Conservation (phyloP, 2,888 invertebrate genomes). For the Nemapogon koenigi region DNA sequence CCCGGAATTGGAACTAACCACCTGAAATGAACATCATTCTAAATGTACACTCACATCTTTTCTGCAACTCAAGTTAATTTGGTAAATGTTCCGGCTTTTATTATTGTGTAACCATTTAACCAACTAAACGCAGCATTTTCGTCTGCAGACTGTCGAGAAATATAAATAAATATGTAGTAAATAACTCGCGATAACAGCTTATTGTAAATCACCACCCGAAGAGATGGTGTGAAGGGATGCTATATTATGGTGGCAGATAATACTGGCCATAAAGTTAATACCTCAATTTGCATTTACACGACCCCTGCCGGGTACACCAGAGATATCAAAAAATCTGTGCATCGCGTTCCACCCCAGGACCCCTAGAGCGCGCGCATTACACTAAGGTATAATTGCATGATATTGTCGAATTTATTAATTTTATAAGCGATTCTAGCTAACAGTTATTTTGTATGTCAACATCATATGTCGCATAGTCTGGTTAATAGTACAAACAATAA, state of each 20-base stretch:
- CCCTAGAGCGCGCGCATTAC: slow-evolving; percentile 47
- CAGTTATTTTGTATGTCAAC: slow-evolving; percentile 42
- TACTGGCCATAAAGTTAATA: slow-evolving; percentile 41
- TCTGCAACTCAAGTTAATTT: too few relatives aligned
- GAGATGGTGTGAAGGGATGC: slow-evolving; percentile 5
- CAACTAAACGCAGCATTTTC: too few relatives aligned
- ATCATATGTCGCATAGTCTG: slow-evolving; percentile 52
- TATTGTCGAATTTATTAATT: slow-evolving; percentile 45
- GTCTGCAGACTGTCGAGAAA: too few relatives aligned
- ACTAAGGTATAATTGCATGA: slow-evolving; percentile 25
- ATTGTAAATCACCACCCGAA: slow-evolving; percentile 12
- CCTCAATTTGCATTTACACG: slow-evolving; percentile 47
- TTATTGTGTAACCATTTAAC: too few relatives aligned
- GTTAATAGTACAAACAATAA: too few relatives aligned
- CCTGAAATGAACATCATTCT: too few relatives aligned
- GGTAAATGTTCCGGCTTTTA: too few relatives aligned
- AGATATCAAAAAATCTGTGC: slow-evolving; percentile 11
- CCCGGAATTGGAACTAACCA: slow-evolving; percentile 1
- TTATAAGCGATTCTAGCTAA: slow-evolving; percentile 32
- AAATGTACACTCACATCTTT: too few relatives aligned
- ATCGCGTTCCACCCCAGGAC: slow-evolving; percentile 14
- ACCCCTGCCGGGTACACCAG: slow-evolving; percentile 15
- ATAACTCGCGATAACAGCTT: slow-evolving; percentile 16
- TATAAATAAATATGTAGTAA: not conserved
- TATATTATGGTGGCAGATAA: slow-evolving; percentile 26